Conservation (phyloP, 2,888 invertebrate species). For the Eristalis intricaria region DNA sequence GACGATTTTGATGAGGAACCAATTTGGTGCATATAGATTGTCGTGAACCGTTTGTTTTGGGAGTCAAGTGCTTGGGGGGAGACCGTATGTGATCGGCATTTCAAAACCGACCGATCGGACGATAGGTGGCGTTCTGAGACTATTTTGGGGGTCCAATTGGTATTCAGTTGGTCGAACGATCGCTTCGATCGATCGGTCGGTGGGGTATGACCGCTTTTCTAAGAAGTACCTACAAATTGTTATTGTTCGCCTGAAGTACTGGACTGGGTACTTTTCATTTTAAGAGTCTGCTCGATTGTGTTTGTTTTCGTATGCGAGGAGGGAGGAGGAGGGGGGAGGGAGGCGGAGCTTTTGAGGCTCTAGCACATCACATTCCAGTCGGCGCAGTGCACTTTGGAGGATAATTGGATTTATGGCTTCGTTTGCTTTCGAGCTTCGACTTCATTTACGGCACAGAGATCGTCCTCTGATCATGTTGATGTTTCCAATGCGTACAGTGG, state of each 20-base stretch:
- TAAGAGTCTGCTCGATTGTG: neutral
- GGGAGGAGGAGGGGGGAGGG: too few species aligned
- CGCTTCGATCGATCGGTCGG: neutral
- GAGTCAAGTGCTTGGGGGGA: conserved; percentile 11
- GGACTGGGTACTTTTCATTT: neutral
- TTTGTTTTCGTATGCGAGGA: neutral
- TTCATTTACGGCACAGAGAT: too few species aligned
- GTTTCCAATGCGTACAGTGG: too few species aligned
- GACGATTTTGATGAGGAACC: conserved; percentile 28
- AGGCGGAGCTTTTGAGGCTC: neutral
- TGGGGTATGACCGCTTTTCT: conserved; percentile 16
- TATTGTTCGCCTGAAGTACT: neutral
- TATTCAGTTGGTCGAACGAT: neutral
- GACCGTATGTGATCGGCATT: conserved; percentile 59
- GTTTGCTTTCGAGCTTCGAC: too few species aligned
- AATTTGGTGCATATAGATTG: neutral
- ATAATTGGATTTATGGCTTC: neutral
- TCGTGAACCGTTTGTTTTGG: conserved; percentile 22
- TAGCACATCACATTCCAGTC: neutral
- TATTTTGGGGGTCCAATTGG: conserved; percentile 9
- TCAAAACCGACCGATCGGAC: conserved; percentile 44
- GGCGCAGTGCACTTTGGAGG: neutral
- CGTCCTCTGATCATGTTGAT: too few species aligned
- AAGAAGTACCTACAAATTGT: neutral
- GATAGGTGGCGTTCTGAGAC: conserved; percentile 24